Base-by-base conservation (phyloP, 1,140 invertebrate species). In the Stegodyphus dumicola region DNA sequence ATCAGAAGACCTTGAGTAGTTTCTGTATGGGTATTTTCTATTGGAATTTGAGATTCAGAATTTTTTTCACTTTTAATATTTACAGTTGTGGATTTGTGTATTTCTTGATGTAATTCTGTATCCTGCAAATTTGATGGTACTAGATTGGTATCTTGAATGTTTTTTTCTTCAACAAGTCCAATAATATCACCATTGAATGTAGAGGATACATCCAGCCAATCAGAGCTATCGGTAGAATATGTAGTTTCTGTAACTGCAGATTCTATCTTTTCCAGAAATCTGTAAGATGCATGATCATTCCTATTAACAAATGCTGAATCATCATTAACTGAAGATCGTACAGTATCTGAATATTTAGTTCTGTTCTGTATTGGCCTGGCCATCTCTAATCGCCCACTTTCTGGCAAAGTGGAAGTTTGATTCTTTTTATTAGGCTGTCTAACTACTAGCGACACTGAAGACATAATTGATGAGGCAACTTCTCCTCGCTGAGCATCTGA, bases 401-500 rank as follows among this genome's bases (percentile, higher is more conserved):
- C 79, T 49, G 71, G 79, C 56, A 60, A 60, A 53, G 2, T 4
- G 17, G 48, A 6, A 17, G 60, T 76, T 69, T 33, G 56, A n/a
- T 53, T 76, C 6, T 52, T 69, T 13, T 76, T 77, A 66, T 69
- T 49, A n/a, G 79, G 73, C 7, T 70, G 69, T 48, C 81, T 60
- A 6, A 85, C 74, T 9, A 85, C 74, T 11, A 85, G 33, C 7
- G 81, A 85, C 7, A 85, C 81, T 7, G 81, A 85, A n/a, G 81
- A 85, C 81, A 85, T 85, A 7, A 85, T 85, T 15, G 81, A 85
- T 10, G 81, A 85, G 7, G 74, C 81, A 5, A 83, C 79, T 6
- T 83, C 79, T 18, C 79, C 79, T 49, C 5, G 6, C 11, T 51
- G 56, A 15, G 33, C 54, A 6, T 56, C 51, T 17, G 71, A 17